Percentiles rank a stretch among this genome's conserved stretches.
phyloP scores from a whole-genome alignment of 1,140 invertebrate genomes.

The Charaxes varanes region DNA sequence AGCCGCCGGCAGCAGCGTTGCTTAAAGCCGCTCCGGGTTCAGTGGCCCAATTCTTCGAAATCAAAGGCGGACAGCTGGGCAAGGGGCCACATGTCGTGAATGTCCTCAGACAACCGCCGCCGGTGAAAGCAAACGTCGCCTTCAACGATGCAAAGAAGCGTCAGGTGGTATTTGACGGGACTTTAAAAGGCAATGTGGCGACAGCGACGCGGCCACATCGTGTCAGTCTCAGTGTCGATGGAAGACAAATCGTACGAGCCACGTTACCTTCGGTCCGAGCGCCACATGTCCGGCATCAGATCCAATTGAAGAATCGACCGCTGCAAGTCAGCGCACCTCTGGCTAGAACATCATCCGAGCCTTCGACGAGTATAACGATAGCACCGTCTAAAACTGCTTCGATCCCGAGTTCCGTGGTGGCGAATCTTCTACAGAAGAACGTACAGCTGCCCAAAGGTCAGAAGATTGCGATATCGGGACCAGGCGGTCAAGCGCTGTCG shows the following conservation, averaged over 20 bases:
- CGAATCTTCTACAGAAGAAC: conserved; percentile 54
- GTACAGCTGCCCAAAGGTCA: conserved; percentile 40
- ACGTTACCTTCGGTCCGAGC: conserved; percentile 33
- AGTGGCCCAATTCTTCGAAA: conserved; percentile 56
- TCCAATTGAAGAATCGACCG: conserved; percentile 44
- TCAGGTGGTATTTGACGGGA: conserved; percentile 36
- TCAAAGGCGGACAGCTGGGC: conserved; percentile 46
- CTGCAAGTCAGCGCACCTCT: conserved; percentile 32
- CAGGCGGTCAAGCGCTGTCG: conserved; percentile 32
- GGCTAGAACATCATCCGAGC: conserved; percentile 23
- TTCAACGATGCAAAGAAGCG: conserved; percentile 41
- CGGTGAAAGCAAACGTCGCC: conserved; percentile 30
- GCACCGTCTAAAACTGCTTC: conserved; percentile 35
- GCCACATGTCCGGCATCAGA: conserved; percentile 40
- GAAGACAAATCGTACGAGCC: conserved; percentile 38
- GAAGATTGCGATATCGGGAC: conserved; percentile 46
- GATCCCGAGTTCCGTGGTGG: conserved; percentile 47
- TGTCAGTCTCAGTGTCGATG: conserved; percentile 40
- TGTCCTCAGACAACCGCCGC: conserved; percentile 45
- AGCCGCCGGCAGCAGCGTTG: conserved; percentile 30
- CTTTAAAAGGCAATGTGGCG: conserved; percentile 33
- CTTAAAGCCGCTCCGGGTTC: conserved; percentile 46
- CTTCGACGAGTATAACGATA: conserved; percentile 36
- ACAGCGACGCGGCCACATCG: conserved; percentile 31
- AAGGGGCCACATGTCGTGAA: conserved; percentile 56